Evolutionary conservation across 2,797 vertebrate species (phyloP), one percentile per base, ranked within the genome.

Genomic region (Brachymystax lenok): DNA sequence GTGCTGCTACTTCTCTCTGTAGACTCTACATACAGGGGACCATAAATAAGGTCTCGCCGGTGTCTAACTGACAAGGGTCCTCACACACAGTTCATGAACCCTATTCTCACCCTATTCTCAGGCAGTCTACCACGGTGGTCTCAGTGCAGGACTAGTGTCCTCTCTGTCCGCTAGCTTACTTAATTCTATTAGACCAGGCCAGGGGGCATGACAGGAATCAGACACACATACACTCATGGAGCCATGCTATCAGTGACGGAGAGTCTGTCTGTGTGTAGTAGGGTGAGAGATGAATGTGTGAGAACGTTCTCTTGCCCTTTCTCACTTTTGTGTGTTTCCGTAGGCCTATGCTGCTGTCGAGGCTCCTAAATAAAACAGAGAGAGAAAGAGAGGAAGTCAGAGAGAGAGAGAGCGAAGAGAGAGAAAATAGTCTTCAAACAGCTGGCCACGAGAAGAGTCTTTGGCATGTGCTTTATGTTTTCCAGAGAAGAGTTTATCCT

Each of bases 71-170:
- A 86, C 79, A 80, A 81, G 78, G 71, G 77, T 76, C 56, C 63
- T 80, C 82, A 87, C 80, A 81, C 78, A 56, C 80, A 77, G 87
- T 83, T 87, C 85, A 75, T 80, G 84, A 84, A 85, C 76, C 27
- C 81, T 86, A 40, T 83, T 91, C 87, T 85, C 80, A 85, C 76
- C 27, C 81, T 86, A 40, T 83, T 91, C 87, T 85, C 80, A 64
- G 90, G 92, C 89, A 2, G 74, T 90, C 90, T 89, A 81, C 87
- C 82, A 88, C 2, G 92, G 91, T 90, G 92, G 91, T 90, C 90
- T 59, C 77, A 54, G 77, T 72, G 75, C 79, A 24, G 21, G 21
- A 10, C n/a, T 83, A 81, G 79, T 70, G 84, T 87, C 83, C 88
- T 84, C 8, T n/a, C 30, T 21, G 72, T 40, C 72, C 52, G 8